Evolutionary conservation across 2,888 invertebrate genomes (phyloP), one percentile per base, ranked within the genome.

Genomic region (Andrena praecox): DNA sequence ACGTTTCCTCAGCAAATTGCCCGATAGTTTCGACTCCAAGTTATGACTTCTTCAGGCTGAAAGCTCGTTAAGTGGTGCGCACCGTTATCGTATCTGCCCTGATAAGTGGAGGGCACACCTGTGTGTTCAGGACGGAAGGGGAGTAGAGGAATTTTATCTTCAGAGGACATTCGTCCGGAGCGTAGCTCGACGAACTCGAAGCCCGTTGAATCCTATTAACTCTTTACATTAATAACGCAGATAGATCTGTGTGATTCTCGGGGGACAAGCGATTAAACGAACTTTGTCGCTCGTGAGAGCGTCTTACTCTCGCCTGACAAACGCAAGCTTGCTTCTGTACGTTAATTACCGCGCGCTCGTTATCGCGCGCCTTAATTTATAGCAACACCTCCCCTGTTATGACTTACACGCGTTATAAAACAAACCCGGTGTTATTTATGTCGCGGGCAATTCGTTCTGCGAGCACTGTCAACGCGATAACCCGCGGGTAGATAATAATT

Each of bases 371-470:
- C 60, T 77, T 74, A 87, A 87, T 75, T 79, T 79, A 79, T 79
- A 67, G 73, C 68, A 71, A 82, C 80, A 76, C 84, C 77, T 81
- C 56, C 27, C 73, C 62, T 33, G 52, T 52, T 52, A 72, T 87
- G 81, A 87, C 84, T 88, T 88, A 85, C 79, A 81, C 62, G 50
- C 67, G 80, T 70, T 62, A 50, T 60, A 78, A 81, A 76, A 62
- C 75, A 71, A 88, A 81, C 77, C 64, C 79, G 29, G 79, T 59
- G 77, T 83, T 77, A 85, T 83, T 62, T 77, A 77, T 70, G 69
- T 68, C 48, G 27, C 12, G 73, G 42, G 54, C 35, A 75, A 80
- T 82, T 85, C 80, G 78, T 81, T 67, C 64, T 8, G 50, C 42
- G 69, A 7, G 48, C 54, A 72, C 50, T 72, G 63, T 56, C 78